Base-by-base conservation (phyloP, 2,797 vertebrate species). In the Threskiornis aethiopicus region DNA sequence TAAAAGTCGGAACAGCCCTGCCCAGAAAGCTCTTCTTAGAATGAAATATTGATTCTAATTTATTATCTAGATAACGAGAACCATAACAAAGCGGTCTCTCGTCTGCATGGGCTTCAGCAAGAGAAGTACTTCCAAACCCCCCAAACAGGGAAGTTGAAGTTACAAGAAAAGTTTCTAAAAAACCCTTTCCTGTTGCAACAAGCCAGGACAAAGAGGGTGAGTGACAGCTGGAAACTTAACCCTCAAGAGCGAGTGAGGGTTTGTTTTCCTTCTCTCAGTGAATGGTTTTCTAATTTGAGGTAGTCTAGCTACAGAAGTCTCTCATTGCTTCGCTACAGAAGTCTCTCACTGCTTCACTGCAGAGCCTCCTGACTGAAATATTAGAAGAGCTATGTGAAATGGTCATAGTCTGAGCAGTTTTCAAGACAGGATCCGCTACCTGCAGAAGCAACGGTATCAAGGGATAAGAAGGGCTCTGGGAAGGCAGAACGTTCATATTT, bases 171-270 rank as follows among this genome's bases (percentile, higher is more conserved):
- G 91, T 77, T 94, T 95, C 92, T 96, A 94, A 96, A 96, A 89
- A 94, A 52, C 72, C 73, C 91, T 96, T 98, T 98, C 97, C 97
- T 97, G 97, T 97, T 94, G 90, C 93, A 97, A 90, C 87, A 96
- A 92, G 90, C 73, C 89, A 84, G 95, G 96, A 97, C 90, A 96
- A 96, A 97, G 94, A 89, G 93, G 92, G 88, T 89, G 92, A 96
- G 86, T 77, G 80, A 58, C 85, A 80, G 93, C 90, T 95, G 93
- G 95, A 94, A 96, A 94, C 66, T 97, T 97, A 97, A 97, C 97
- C 94, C 97, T 97, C 90, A 5, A 39, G 26, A 22, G 84, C 8
- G 84, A 89, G 73, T 1, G 12, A 88, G 84, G 87, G 51, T 35
- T 92, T 35, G 16, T 46, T 96, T 95, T 47, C 58, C 55, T 84